Evolutionary conservation across 2,797 vertebrate species (phyloP).

Genomic region (Eupleurogrammus muticus): DNA sequence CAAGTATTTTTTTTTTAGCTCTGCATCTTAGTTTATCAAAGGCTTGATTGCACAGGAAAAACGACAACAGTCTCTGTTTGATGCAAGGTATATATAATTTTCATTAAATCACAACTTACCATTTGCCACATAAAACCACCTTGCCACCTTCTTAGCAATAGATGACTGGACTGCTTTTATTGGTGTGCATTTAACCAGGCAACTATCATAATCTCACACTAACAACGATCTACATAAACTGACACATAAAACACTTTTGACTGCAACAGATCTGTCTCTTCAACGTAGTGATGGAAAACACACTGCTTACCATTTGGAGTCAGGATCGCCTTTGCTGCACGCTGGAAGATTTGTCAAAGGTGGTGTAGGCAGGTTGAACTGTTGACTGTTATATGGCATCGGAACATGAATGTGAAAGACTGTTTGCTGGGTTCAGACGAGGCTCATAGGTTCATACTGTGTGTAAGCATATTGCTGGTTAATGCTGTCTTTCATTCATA

Average conservation of each 20-base stretch:
- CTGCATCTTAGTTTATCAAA: conserved; percentile 74
- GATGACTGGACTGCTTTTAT: conserved; percentile 63
- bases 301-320: conserved; percentile 66
- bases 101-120: conserved; percentile 55
- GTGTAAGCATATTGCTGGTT: conserved; percentile 18
- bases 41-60: conserved; percentile 80
- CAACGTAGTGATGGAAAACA: conserved; percentile 70
- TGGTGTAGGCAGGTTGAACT: conserved; percentile 47
- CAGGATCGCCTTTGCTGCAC: conserved; percentile 61
- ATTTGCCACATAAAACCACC: conserved; percentile 58
- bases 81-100: conserved; percentile 67
- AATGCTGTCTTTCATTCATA: conserved; percentile 43
- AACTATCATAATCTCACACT: conserved; percentile 72
- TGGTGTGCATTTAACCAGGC: conserved; percentile 60
- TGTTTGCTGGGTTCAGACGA: conserved; percentile 40
- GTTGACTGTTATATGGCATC: conserved; percentile 61
- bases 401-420: conserved; percentile 74
- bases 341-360: conserved; percentile 12
- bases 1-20: conserved; percentile 58
- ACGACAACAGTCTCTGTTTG: conserved; percentile 86
- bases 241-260: conserved; percentile 58
- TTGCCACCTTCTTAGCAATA: conserved; percentile 62
- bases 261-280: conserved; percentile 57
- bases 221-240: conserved; percentile 65
- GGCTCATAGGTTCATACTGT: conserved; percentile 8